phyloP scores from a whole-genome alignment of 1,140 invertebrate genomes.

The Drosophila nasuta region DNA sequence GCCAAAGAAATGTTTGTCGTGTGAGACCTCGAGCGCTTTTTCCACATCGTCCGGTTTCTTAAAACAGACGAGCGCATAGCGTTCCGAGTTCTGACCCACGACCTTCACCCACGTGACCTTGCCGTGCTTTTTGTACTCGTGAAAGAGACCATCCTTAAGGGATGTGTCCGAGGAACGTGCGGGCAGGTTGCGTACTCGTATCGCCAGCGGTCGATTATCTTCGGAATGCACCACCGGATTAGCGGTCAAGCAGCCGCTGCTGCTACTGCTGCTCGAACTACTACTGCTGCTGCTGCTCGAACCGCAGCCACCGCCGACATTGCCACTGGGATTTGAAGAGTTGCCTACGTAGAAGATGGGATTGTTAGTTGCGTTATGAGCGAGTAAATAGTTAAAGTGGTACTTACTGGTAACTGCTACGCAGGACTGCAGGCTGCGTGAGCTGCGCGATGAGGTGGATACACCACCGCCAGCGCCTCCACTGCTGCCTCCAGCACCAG shows the following conservation, averaged over 20 bases:
- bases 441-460: conserved; percentile 41
- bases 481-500: conserved; percentile 17
- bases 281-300: conserved; percentile 79
- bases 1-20: conserved; percentile 98
- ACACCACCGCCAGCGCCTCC: conserved; percentile 6
- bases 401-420: conserved; percentile 72
- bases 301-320: conserved; percentile 62
- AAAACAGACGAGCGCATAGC: conserved; percentile 96
- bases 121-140: conserved; percentile 99
- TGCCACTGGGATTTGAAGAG: conserved; percentile 83
- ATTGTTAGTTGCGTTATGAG: background rate
- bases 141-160: conserved; percentile 98
- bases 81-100: conserved; percentile 91
- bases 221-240: conserved; percentile 87
- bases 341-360: conserved; percentile 43
- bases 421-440: conserved; percentile 58
- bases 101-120: conserved; percentile 98
- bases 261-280: conserved; percentile 72
- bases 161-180: conserved; percentile 95
- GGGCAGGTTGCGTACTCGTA: conserved; percentile 96
- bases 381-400: background rate
- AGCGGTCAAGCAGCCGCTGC: conserved; percentile 64
- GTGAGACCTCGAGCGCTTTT: conserved; percentile 97
- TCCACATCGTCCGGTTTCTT: conserved; percentile 98
- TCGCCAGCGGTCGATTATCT: conserved; percentile 92